These are phyloP conservation scores for Trachymyrmex septentrionalis DNA, from an alignment of 1,140 invertebrate genomes.

Conservation along the genomic window DNA sequence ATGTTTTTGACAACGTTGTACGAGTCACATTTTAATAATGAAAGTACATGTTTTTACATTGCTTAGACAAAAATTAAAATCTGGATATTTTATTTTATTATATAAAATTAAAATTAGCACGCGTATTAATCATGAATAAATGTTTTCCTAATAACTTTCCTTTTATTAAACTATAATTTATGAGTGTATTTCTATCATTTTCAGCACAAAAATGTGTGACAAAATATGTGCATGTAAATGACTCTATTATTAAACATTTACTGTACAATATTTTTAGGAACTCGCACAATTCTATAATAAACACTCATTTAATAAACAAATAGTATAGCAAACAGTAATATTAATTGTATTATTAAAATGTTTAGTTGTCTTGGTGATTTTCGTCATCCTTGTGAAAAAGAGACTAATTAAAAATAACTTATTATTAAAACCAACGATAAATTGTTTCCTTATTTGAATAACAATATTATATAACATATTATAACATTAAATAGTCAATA, in stretches of 20 bases:
- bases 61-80: conserved; percentile 18
- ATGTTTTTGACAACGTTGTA: conserved; percentile 5
- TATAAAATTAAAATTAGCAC: conserved; percentile 45
- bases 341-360: no score
- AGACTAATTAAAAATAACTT: conserved; percentile 48
- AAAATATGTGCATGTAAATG: conserved; percentile 44
- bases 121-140: conserved; percentile 17
- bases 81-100: conserved; percentile 1
- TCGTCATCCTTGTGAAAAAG: conserved; percentile 2
- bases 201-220: conserved; percentile 19
- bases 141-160: conserved; percentile 23
- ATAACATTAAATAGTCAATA: conserved; percentile 37
- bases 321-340: conserved; percentile 28
- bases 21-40: conserved; percentile 20
- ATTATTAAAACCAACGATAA: conserved; percentile 34
- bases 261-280: conserved; percentile 73
- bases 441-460: conserved; percentile 19
- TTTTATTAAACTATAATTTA: conserved; percentile 23
- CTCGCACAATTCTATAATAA: conserved; percentile 70
- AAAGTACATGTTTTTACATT: conserved; percentile 1
- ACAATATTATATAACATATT: conserved; percentile 32
- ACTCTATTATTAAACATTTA: conserved; percentile 68
- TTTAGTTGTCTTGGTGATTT: conserved; percentile 22
- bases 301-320: conserved; percentile 30
- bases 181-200: conserved; percentile 33